Evolutionary conservation across 2,113 vertebrate genomes (phyloP), one percentile per base, ranked within the genome.

Genomic region (Cygnus buccinator): DNA sequence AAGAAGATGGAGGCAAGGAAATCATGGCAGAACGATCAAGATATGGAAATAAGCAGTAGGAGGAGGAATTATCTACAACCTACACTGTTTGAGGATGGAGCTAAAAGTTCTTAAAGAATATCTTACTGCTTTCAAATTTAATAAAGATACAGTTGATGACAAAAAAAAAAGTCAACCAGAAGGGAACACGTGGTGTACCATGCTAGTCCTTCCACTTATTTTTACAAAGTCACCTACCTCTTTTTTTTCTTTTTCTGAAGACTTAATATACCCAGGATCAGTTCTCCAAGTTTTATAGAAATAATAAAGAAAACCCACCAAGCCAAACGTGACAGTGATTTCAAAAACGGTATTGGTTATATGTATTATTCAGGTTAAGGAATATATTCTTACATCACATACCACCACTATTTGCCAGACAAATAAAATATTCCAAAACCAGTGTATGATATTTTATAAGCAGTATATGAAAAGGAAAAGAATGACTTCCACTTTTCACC

Each of bases 171-270:
- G 22, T 18, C n/a, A 72, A 80, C 10, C 29, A 73, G 3, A 87
- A 84, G 8, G 3, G 12, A 3, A 2, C 2, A 13, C 4, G 11
- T 10, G 10, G 10, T 48, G 23, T 37, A 57, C 3, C 3, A 8
- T 3, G 10, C 35, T 11, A 68, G 13, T 10, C 59, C n/a, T 78
- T 52, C 14, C 20, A 35, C 48, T 63, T 37, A 5, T 43, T 85
- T 54, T 54, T 35, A 78, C 3, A 23, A 52, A 95, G 48, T 68
- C 91, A 91, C 96, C 84, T 94, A 99, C 99, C 98, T 97, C 98
- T 96, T 98, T 99, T 87, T 97, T 99, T 94, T 99, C 99, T 92
- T 99, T 98, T 95, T 99, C 99, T 3, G 99, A 99, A 33, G 97
- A 95, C 92, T 96, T 99, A 92, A 99, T 96, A 66, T 98, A 98